Evolutionary conservation across 2,888 invertebrate species (phyloP).

Genomic region (Lycophotia porphyrea): DNA sequence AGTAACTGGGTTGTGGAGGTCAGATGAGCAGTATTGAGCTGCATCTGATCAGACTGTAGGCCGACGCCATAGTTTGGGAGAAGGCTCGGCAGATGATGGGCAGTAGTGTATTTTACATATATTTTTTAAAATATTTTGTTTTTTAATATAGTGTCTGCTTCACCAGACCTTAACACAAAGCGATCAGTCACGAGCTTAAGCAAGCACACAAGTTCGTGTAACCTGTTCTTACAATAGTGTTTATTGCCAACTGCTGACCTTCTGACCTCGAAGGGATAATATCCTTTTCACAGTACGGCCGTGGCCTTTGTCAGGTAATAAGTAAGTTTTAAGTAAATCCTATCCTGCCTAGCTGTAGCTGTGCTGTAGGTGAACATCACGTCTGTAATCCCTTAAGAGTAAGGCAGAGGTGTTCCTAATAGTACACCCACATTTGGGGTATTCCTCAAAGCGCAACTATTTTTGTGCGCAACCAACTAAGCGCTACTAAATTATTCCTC

Average conservation of each 20-base stretch:
- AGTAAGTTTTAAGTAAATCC: neutral
- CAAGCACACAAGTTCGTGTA: neutral
- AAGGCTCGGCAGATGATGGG: neutral
- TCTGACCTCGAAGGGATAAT: constrained; percentile 17
- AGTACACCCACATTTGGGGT: too few species aligned
- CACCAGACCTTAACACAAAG: neutral
- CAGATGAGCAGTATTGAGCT: neutral
- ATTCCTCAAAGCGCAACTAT: too few species aligned
- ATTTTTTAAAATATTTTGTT: neutral
- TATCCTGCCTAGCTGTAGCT: neutral
- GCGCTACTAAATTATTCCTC: too few species aligned
- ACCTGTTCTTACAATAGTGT: constrained; percentile 15
- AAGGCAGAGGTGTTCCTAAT: neutral
- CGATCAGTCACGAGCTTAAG: neutral
- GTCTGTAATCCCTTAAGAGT: neutral
- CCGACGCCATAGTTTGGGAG: neutral
- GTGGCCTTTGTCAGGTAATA: neutral
- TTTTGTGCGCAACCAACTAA: too few species aligned
- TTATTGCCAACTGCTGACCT: neutral
- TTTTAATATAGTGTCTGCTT: neutral
- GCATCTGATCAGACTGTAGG: neutral
- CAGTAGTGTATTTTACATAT: neutral
- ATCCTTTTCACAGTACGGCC: neutral
- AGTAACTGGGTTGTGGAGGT: neutral
- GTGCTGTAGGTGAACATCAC: neutral